Conservation (phyloP, 2,797 vertebrate species). For the Myioborus miniatus region DNA sequence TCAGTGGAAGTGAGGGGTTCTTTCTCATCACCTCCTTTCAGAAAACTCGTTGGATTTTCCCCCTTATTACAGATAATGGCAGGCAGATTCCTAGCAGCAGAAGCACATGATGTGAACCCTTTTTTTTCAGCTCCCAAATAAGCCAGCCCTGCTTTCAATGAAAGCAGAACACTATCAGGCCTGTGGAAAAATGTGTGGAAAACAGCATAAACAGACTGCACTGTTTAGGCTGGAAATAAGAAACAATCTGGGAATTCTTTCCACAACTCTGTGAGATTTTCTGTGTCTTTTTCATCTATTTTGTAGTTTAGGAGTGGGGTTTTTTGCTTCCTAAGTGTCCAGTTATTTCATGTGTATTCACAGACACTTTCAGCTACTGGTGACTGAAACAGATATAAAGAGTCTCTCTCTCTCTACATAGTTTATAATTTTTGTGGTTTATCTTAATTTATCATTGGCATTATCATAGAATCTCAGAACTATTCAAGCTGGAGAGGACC, state of each 20-base stretch:
- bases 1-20: rapidly evolving
- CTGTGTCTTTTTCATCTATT: not conserved
- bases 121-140: not conserved
- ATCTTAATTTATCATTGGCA: not conserved
- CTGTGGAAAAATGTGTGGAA: not conserved
- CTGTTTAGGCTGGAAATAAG: not conserved
- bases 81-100: not conserved
- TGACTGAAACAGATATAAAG: not conserved
- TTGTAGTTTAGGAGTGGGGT: not conserved
- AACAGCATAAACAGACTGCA: not conserved
- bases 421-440: not conserved
- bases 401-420: not conserved
- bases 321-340: not conserved
- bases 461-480: not conserved
- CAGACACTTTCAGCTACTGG: not conserved
- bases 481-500: not conserved
- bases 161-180: not conserved
- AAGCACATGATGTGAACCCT: not conserved
- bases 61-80: not conserved
- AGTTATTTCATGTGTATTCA: not conserved
- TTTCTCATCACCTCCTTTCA: not conserved
- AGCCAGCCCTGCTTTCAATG: not conserved
- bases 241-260: not conserved
- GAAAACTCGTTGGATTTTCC: not conserved
- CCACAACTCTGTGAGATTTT: not conserved